Evolutionary conservation across 1,140 invertebrate genomes (phyloP), one percentile per base, ranked within the genome.

Genomic region (Gonatopus flavifemur): DNA sequence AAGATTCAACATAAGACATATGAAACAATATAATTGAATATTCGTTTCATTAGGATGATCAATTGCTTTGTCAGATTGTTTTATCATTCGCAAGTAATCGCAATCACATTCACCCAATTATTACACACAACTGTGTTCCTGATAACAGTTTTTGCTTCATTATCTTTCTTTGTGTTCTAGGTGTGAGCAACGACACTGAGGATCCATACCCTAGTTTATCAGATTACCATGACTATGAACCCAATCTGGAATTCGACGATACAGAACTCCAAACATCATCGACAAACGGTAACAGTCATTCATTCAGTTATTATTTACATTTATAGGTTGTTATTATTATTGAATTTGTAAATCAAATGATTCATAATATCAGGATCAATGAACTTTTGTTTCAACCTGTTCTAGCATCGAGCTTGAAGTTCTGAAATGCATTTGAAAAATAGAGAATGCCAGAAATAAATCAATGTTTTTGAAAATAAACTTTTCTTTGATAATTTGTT

Each of bases 211-310:
- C 90, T 37, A 94, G 92, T 78, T 81, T 94, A 41, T 94, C 91
- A 25, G 92, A 94, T 74, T 91, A 87, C 71, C 91, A 94, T 76
- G 92, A 94, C 79, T 92, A 94, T 75, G 93, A 96, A 71, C 93
- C 93, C 19, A 91, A 93, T 78, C 81, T 96, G 68, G 94, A 97
- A 76, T 97, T 96, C 82, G 94, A 96, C 79, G 94, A 97, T 78
- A 93, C 91, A 9, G 94, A 96, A 78, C 72, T 94, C 37, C 86
- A 88, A 65, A 61, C 76, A 16, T 66, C 74, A 19, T 64, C 75
- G 4, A 61, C 67, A 39, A 74, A 70, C 57, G 72, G 76, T 76
- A 66, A 64, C 32, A 35, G 22, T 36, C 30, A 6, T 16, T 38
- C 3, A 13, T 38, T 7, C 42, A 25, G 16, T 42, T 25, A 12